Base-by-base conservation (phyloP, 2,888 invertebrate genomes). In the Sphaerophoria taeniata region DNA sequence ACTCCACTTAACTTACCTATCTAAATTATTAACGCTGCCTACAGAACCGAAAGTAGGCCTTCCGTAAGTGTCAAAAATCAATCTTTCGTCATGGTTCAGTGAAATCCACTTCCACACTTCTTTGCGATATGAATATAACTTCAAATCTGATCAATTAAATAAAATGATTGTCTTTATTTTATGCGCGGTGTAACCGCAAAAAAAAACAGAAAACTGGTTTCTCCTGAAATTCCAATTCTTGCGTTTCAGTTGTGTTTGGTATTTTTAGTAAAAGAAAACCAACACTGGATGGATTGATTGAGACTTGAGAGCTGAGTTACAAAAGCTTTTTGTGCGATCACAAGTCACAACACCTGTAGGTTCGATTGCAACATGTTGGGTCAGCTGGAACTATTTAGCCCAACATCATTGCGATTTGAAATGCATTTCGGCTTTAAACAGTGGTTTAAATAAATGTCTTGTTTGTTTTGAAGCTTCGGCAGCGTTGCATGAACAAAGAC, bases 331-430 rank as follows among this genome's bases (percentile, higher is more conserved):
- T 31, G 67, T 61, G 24, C 39, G 67, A 67, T 77, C 73, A 49
- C 67, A 77, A 24, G 2, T 24, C 24, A 77, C 82, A 82, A 49
- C 51, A 82, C 47, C 45, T 39, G 11, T 36, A 31, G 47, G 76
- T 81, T 81, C 72, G 77, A 69, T 33, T 77, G 72, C 11, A 67
- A 77, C 82, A 82, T 82, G 82, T 82, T 77, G 77, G 76, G 60
- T 67, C 60, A 76, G 53, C 58, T 65, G 72, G 71, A 60, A 53
- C 65, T 82, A 77, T 77, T 36, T 82, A 77, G 77, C 72, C 77
- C 81, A 76, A 65, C 49, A 65, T 43, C 71, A 60, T 53, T 76
- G 81, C 76, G 65, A 24, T 70, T 80, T 71, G 70, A 3, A 39
- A 24, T 24, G 24, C 24, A 24, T 16, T 39, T 45, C 45, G 5